Base-by-base conservation (phyloP, 1,140 invertebrate genomes). In the Atta texana region DNA sequence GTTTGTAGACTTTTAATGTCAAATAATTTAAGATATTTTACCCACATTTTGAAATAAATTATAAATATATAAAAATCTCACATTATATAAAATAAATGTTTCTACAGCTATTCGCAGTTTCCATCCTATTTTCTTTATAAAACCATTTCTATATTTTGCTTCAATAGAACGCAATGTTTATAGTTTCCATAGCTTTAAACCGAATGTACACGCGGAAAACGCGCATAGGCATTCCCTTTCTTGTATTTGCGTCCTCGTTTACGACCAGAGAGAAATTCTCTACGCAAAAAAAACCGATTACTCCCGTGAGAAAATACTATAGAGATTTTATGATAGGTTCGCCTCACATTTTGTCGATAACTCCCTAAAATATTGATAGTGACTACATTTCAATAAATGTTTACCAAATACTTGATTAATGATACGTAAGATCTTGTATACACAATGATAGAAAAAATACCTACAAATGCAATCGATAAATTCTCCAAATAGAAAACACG, bases 351-450 rank as follows among this genome's bases (percentile, higher is more conserved):
- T 57, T 18, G 18, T 34, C 8, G 16, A 28, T 49, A 14, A 57
- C 18, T 31, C 31, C 6, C 16, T 82, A 14, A 82, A 82, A 72
- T 74, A 82, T 61, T 51, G 39, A 84, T 6, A 34, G 16, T 14
- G 6, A 31, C 6, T 18, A 44, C 18, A 18, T 63, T 49, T n/a
- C 34, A 10, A 51, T 63, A 61, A 74, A n/a, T 74, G 55, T 84
- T 82, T 74, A 34, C 24, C 55, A 59, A 74, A 82, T 82, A 74
- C n/a, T 74, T 24, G 24, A 61, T 84, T 74, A 84, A 74, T 51
- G 39, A 74, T 74, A 14, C 14, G 4, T 55, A 39, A 16, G 12
- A 12, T 7, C 18, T 21, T 39, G 21, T 8, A 3, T 51, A 16
- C 10, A 61, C 14, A 57, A 16, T 2, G n/a, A 63, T n/a, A 74